Evolutionary conservation across 2,113 vertebrate genomes (phyloP), one percentile per base, ranked within the genome.

Genomic region (Neodontobutis hainanensis): DNA sequence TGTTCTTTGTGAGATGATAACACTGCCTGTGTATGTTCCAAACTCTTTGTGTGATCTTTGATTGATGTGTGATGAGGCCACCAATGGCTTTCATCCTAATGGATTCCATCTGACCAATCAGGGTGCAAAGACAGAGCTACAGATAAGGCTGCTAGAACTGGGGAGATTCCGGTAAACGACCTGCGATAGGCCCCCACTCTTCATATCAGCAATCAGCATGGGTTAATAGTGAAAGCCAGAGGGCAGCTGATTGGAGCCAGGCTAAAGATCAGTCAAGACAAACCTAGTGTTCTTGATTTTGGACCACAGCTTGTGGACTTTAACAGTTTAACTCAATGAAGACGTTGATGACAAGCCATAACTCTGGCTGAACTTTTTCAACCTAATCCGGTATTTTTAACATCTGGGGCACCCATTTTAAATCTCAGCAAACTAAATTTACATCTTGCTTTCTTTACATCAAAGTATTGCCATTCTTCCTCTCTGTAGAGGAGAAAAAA

Each of bases 91-190:
- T 90, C 79, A 89, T 88, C 86, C 74, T 89, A 91, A 91, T 86
- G 70, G 82, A 75, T 84, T 83, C 87, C 90, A 90, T 86, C 88
- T 90, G 88, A 89, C 85, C 88, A 91, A 89, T 89, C 88, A 88
- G 70, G 77, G 81, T 10, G 19, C 61, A 82, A 73, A 82, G 83
- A 89, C 81, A 70, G 65, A 46, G 65, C 56, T 63, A 49, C 75
- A 85, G 90, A 90, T 90, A 91, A 88, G 83, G 61, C 49, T 0
- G 43, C 62, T 43, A 68, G 72, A 80, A 44, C 77, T 79, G 68
- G 73, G 79, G 81, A 81, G 69, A 76, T 87, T 90, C 80, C 73
- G 67, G 86, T 84, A 88, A 89, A 86, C 70, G 68, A 78, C 70
- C 49, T 63, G 65, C 65, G 73, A 80, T 81, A 64, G 61, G 61